A percentile compares a stretch with the other conserved stretches of the same genome.
These are phyloP conservation scores for Dendrolimus kikuchii DNA, from an alignment of 1,140 invertebrate species.

Conservation along the genomic window DNA sequence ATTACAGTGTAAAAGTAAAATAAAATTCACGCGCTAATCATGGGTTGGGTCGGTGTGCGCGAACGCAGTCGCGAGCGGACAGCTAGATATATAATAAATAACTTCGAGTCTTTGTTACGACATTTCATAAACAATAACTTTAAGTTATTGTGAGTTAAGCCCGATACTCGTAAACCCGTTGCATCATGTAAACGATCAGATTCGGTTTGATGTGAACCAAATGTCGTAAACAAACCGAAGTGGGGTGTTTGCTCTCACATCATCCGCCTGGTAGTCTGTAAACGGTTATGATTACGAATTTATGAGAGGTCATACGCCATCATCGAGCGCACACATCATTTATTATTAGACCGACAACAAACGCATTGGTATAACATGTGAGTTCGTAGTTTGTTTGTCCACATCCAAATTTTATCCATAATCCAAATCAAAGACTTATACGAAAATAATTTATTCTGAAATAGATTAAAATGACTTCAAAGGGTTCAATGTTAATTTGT, in stretches of 20 bases:
- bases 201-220: constrained; percentile 23
- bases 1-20: too few species aligned
- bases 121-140: too few species aligned
- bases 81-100: too few species aligned
- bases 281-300: constrained; percentile 20
- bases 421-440: too few species aligned
- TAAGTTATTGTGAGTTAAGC: too few species aligned
- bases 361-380: constrained; percentile 2
- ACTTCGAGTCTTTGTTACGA: too few species aligned
- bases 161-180: background rate
- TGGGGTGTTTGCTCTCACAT: constrained; percentile 15
- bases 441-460: too few species aligned
- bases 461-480: too few species aligned
- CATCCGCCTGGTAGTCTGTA: constrained; percentile 15
- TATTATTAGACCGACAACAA: constrained; percentile 8
- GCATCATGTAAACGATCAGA: constrained; percentile 8
- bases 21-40: too few species aligned
- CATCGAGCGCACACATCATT: constrained; percentile 10
- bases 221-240: constrained; percentile 23
- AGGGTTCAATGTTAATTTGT: too few species aligned
- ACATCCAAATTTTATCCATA: background rate
- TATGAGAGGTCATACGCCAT: constrained; percentile 13
- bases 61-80: too few species aligned
- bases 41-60: too few species aligned
- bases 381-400: constrained; percentile 4